phyloP scores from a whole-genome alignment of 1,140 invertebrate species.

The Trachymyrmex septentrionalis region DNA sequence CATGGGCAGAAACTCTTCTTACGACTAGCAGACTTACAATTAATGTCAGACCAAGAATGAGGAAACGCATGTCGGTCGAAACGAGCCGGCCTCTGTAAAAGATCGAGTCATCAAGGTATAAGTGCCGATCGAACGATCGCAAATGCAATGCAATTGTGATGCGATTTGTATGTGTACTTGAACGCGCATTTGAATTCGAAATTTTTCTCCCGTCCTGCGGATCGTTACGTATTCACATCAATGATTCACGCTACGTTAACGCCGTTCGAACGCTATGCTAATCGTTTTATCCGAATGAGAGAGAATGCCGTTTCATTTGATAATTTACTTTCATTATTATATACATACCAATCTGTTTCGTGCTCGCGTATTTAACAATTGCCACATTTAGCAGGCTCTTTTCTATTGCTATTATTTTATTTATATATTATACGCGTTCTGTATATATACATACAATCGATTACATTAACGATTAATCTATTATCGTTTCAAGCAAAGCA shows the following conservation, averaged over 20 bases:
- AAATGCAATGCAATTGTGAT: not conserved
- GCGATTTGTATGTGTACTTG: not conserved
- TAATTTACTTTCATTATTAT: not conserved
- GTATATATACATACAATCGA: not conserved
- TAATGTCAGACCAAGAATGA: conserved; percentile 19
- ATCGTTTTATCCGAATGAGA: not conserved
- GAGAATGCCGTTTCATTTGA: conserved; percentile 3
- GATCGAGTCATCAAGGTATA: not conserved
- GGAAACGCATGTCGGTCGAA: conserved; percentile 59
- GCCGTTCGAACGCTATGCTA: not conserved
- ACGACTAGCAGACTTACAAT: conserved; percentile 67
- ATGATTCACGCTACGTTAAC: conserved; percentile 28
- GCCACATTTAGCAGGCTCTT: not conserved
- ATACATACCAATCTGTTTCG: not conserved
- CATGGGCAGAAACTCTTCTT: conserved; percentile 87
- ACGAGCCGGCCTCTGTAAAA: conserved; percentile 55
- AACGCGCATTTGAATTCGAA: conserved; percentile 39
- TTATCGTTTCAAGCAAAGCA: not conserved
- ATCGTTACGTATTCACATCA: conserved; percentile 11
- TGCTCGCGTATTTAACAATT: not conserved
- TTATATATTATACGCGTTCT: not conserved
- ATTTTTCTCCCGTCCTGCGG: conserved; percentile 11
- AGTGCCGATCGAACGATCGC: conserved; percentile 3
- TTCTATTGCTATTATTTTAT: not conserved
- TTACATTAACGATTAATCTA: not conserved